phyloP scores from a whole-genome alignment of 2,888 invertebrate species.

The Hipparchia sbordonii region DNA sequence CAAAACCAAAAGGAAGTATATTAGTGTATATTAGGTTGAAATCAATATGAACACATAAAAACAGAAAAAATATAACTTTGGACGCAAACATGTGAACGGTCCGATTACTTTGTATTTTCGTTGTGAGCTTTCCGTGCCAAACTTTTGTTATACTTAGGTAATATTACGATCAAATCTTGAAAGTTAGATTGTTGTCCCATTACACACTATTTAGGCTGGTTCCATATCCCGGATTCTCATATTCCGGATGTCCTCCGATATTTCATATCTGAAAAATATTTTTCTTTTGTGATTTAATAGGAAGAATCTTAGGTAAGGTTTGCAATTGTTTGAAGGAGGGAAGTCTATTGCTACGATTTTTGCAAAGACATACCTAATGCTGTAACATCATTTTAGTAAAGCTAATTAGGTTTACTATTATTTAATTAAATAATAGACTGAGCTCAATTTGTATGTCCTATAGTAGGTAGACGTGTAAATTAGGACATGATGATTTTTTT shows the following conservation, averaged over 20 bases:
- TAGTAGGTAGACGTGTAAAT: no score
- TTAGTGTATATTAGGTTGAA: no score
- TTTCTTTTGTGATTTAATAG: neutral
- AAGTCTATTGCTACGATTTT: no score
- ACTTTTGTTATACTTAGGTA: constrained; percentile 35
- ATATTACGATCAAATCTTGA: constrained; percentile 30
- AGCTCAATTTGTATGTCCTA: no score
- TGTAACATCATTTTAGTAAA: no score
- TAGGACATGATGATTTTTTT: no score
- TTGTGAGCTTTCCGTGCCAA: constrained; percentile 26
- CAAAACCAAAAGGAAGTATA: neutral
- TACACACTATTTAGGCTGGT: constrained; percentile 18
- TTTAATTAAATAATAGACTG: no score
- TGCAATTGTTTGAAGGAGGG: neutral
- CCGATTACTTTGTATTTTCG: constrained; percentile 25
- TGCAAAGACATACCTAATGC: no score
- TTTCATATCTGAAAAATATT: constrained; percentile 9
- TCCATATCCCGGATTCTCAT: neutral
- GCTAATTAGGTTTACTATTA: no score
- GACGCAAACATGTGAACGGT: neutral
- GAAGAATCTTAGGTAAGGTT: neutral
- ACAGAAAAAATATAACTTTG: constrained; percentile 27
- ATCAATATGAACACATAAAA: neutral
- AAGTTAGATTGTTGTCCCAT: constrained; percentile 38
- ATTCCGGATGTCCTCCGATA: neutral